Percentiles rank a stretch among this genome's conserved stretches.
phyloP scores from a whole-genome alignment of 2,888 invertebrate species.

The Brachypalpus laphriformis region DNA sequence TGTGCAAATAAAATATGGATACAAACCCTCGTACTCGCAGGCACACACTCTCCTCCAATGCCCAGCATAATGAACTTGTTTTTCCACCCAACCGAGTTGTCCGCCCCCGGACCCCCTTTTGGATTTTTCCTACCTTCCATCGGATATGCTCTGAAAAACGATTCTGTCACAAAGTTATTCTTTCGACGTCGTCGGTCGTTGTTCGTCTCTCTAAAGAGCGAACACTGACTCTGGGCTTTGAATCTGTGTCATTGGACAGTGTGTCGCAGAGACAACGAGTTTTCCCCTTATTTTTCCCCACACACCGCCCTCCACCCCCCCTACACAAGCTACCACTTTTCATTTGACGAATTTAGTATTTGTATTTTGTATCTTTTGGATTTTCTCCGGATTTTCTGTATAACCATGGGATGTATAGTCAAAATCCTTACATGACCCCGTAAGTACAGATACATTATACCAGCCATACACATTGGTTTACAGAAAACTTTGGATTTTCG shows the following conservation, averaged over 20 bases:
- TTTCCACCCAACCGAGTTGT: not conserved
- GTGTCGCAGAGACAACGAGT: slow-evolving; percentile 21
- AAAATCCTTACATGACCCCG: slow-evolving; percentile 54
- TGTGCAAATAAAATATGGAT: slow-evolving; percentile 10
- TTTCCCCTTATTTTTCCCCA: not conserved
- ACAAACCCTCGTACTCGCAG: not conserved
- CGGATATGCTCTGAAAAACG: not conserved
- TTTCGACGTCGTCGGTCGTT: not conserved
- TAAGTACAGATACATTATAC: not conserved
- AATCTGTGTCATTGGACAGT: slow-evolving; percentile 48
- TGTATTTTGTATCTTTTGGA: slow-evolving; percentile 13
- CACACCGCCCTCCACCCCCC: not conserved
- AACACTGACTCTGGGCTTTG: not conserved
- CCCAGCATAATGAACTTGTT: slow-evolving; percentile 29
- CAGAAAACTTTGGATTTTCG: not conserved
- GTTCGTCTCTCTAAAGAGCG: slow-evolving; percentile 12
- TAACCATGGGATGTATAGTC: slow-evolving; percentile 11
- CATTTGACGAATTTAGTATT: slow-evolving; percentile 39
- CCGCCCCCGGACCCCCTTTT: not conserved
- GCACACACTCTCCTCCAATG: not conserved
- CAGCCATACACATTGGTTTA: not conserved
- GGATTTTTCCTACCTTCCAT: not conserved
- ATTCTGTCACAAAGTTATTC: slow-evolving; percentile 28
- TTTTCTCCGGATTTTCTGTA: not conserved
- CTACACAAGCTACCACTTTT: not conserved